Conservation (phyloP, 2,113 vertebrate species). For the Passer montanus region DNA sequence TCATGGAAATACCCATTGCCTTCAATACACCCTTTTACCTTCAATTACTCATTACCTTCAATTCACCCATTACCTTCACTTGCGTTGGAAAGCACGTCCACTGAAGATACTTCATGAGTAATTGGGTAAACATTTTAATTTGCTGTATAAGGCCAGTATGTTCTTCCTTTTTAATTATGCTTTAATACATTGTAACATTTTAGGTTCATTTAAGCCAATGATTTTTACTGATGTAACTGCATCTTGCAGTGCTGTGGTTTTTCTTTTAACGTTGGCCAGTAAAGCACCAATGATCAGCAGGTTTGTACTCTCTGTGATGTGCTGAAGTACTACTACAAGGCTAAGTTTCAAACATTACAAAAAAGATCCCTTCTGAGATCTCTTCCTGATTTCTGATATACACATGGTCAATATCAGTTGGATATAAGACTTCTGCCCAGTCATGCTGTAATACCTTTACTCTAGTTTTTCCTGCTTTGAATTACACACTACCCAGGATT, state of each 20-base stretch:
- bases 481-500: background rate
- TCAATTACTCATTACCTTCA: background rate
- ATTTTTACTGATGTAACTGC: background rate
- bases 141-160: background rate
- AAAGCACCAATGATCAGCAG: background rate
- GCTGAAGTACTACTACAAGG: background rate
- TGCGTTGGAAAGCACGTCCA: accelerated
- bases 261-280: background rate
- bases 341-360: background rate
- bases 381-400: background rate
- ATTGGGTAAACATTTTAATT: background rate
- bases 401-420: background rate
- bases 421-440: background rate
- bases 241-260: background rate
- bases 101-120: background rate
- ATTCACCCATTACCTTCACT: background rate
- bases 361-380: background rate
- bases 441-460: background rate
- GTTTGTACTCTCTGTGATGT: background rate
- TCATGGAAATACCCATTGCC: background rate
- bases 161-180: background rate
- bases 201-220: background rate
- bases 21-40: background rate
- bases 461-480: background rate
- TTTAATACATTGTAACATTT: background rate